phyloP scores from a whole-genome alignment of 2,797 vertebrate species.

The Podargus strigoides region DNA sequence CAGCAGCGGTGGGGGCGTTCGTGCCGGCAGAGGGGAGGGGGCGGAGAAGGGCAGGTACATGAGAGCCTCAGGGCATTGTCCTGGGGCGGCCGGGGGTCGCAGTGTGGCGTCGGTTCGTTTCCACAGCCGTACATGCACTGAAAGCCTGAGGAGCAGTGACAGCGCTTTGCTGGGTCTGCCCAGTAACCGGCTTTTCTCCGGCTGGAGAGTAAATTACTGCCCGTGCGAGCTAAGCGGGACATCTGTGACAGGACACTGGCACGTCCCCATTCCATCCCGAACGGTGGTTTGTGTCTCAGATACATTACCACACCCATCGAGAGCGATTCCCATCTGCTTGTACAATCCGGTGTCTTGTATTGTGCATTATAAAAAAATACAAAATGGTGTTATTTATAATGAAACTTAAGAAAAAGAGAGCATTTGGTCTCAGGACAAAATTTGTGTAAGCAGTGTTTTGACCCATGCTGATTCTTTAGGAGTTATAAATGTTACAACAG shows the following conservation, averaged over 20 bases:
- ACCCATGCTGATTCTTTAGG: neutral
- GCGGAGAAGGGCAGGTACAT: fast-evolving
- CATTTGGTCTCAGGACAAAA: fast-evolving
- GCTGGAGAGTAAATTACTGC: too few species aligned
- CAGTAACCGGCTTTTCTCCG: too few species aligned
- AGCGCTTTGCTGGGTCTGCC: neutral
- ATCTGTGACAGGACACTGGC: too few species aligned
- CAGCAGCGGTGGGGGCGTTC: neutral
- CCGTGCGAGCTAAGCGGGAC: too few species aligned
- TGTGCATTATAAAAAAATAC: neutral
- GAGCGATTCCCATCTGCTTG: neutral
- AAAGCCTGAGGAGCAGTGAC: fast-evolving
- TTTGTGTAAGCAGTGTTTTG: neutral
- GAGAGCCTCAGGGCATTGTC: fast-evolving
- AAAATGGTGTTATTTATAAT: fast-evolving
- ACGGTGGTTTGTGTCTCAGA: too few species aligned
- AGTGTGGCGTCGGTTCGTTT: fast-evolving
- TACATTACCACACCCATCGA: fast-evolving
- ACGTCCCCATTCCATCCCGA: too few species aligned
- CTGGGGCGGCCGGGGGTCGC: fast-evolving
- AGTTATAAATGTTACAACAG: neutral
- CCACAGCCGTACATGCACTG: fast-evolving
- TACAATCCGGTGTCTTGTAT: neutral
- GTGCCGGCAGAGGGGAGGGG: fast-evolving
- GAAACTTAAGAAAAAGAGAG: fast-evolving